A percentile compares a stretch with the other conserved stretches of the same genome.
Conservation (phyloP, 2,113 vertebrate species). For the Dermatemys mawii region DNA sequence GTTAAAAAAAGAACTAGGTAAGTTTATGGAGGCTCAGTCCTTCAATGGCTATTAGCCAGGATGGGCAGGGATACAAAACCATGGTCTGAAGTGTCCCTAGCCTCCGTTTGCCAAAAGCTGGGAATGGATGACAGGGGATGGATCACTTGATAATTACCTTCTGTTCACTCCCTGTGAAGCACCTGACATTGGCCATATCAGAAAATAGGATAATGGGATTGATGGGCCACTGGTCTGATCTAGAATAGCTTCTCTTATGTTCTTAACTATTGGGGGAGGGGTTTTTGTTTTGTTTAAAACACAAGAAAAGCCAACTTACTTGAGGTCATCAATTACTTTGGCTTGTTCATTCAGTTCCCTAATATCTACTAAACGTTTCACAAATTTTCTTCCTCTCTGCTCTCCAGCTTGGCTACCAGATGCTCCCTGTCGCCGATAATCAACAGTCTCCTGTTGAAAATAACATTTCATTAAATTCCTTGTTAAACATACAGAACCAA, state of each 20-base stretch:
- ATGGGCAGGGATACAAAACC: too few species aligned
- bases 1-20: background rate
- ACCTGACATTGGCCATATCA: too few species aligned
- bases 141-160: too few species aligned
- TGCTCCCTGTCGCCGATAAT: conserved; percentile 85
- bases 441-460: conserved; percentile 86
- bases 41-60: too few species aligned
- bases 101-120: too few species aligned
- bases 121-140: too few species aligned
- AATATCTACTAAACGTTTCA: conserved; percentile 96
- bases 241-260: too few species aligned
- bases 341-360: conserved; percentile 98
- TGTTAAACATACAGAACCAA: accelerated
- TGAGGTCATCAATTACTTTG: conserved; percentile 98
- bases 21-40: background rate
- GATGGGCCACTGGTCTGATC: too few species aligned
- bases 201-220: too few species aligned
- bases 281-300: background rate
- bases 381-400: conserved; percentile 88
- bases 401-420: conserved; percentile 85
- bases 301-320: conserved; percentile 80
- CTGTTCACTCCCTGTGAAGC: too few species aligned
- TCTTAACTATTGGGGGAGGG: background rate
- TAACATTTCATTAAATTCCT: background rate
- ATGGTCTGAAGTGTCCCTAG: too few species aligned